These are phyloP conservation scores for Vanessa tameamea DNA, from an alignment of 1,140 invertebrate species.

Conservation along the genomic window DNA sequence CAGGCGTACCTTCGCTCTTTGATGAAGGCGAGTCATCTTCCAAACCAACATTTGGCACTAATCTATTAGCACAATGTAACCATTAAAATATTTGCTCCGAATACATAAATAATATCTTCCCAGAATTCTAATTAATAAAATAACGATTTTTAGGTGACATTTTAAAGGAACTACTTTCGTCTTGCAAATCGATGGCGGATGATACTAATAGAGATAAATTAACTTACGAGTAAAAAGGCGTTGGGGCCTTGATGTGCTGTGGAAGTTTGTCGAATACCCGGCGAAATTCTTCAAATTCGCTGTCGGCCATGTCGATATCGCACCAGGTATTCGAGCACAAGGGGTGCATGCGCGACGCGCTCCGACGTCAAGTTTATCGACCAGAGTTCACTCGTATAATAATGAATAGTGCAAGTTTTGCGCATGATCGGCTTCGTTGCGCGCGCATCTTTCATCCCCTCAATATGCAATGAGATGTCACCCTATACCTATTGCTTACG, in stretches of 20 bases:
- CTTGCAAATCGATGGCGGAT: background rate
- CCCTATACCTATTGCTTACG: slow-evolving; percentile 32
- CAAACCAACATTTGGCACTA: slow-evolving; percentile 88
- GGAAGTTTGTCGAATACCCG: slow-evolving; percentile 91
- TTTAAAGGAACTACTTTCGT: slow-evolving; percentile 16
- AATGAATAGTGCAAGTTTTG: slow-evolving; percentile 32
- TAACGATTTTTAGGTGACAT: slow-evolving; percentile 12
- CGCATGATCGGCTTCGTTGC: slow-evolving; percentile 47
- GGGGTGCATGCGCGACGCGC: slow-evolving; percentile 61
- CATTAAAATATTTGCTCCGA: background rate
- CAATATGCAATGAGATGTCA: slow-evolving; percentile 37
- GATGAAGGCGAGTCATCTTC: slow-evolving; percentile 90
- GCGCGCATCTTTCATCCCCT: slow-evolving; percentile 44
- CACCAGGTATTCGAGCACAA: slow-evolving; percentile 61
- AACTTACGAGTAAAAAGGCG: slow-evolving; percentile 87
- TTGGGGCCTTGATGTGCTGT: slow-evolving; percentile 88
- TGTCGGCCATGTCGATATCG: slow-evolving; percentile 89
- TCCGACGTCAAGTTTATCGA: slow-evolving; percentile 55
- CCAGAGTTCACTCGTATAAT: slow-evolving; percentile 37
- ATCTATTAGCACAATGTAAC: slow-evolving; percentile 69
- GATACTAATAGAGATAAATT: background rate
- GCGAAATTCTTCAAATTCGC: slow-evolving; percentile 95
- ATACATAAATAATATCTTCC: background rate
- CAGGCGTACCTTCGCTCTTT: slow-evolving; percentile 83
- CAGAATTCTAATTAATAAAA: background rate